A percentile compares a stretch with the other conserved stretches of the same genome.
These are phyloP conservation scores for Octonoba sinensis DNA, from an alignment of 2,888 invertebrate genomes.

Conservation along the genomic window DNA sequence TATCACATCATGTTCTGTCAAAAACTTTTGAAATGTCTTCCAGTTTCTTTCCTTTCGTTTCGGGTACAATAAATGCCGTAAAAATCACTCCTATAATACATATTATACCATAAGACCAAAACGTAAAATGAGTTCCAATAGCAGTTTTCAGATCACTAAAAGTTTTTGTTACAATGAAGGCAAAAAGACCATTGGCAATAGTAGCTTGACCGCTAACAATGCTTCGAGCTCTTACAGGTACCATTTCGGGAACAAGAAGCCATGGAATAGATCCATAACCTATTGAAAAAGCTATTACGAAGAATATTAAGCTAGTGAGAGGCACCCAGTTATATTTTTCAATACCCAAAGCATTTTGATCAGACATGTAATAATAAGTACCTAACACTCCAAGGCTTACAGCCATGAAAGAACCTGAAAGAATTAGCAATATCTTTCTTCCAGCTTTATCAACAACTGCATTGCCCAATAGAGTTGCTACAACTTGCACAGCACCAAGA, in stretches of 20 bases:
- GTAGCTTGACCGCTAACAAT: slow-evolving; percentile 90
- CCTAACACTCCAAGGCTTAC: slow-evolving; percentile 83
- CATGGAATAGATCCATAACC: slow-evolving; percentile 89
- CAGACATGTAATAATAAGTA: slow-evolving; percentile 77
- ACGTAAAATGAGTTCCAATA: slow-evolving; percentile 68
- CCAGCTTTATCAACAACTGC: slow-evolving; percentile 90
- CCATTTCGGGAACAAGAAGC: slow-evolving; percentile 91
- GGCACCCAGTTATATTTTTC: slow-evolving; percentile 78
- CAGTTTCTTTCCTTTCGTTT: slow-evolving; percentile 90
- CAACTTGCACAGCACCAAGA: slow-evolving; percentile 89
- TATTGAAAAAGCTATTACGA: slow-evolving; percentile 87
- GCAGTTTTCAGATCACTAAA: slow-evolving; percentile 73
- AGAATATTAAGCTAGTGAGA: slow-evolving; percentile 84
- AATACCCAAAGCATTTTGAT: slow-evolving; percentile 68
- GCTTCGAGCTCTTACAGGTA: slow-evolving; percentile 87
- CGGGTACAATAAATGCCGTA: slow-evolving; percentile 87
- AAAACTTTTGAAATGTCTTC: slow-evolving; percentile 83
- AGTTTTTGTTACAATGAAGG: slow-evolving; percentile 88
- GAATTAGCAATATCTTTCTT: slow-evolving; percentile 86
- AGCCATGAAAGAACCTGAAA: slow-evolving; percentile 77
- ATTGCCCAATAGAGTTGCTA: slow-evolving; percentile 88
- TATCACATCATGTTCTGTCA: background rate
- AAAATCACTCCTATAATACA: slow-evolving; percentile 85
- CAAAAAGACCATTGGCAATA: slow-evolving; percentile 90
- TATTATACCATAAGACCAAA: slow-evolving; percentile 84